Base-by-base conservation (phyloP, 2,888 invertebrate species). In the Apodemia duryi region DNA sequence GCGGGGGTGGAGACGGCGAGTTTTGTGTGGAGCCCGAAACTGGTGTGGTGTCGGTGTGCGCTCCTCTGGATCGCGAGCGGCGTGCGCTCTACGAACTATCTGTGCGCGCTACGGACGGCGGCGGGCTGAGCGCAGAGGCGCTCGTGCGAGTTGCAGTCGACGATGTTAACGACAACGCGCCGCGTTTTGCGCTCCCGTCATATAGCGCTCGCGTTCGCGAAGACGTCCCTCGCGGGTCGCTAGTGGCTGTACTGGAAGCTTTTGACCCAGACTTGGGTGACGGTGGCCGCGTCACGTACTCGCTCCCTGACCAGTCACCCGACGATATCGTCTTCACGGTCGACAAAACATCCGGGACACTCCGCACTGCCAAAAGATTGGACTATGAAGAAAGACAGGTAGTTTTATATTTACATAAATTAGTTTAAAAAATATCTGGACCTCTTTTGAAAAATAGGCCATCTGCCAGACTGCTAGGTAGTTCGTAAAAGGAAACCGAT, bases 101-200 rank as follows among this genome's bases (percentile, higher is more conserved):
- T 68, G 94, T 98, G 69, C 93, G 96, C 66, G 98, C 97, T 0
- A 95, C 94, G 10, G 97, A 98, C 85, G 95, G 95, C 74, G 95
- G 95, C 66, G 93, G 95, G 63, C 90, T 97, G 62, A 94, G 95
- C 71, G 95, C 98, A 0, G 97, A 97, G 74, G 97, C 97, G 2
- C 85, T 96, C 38, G 95, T 98, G 35, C 94, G 96, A 70, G 95
- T 98, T 61, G 93, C 94, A 46, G 95, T 98, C 6, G 96, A 97
- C 77, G 98, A 99, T 84, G 95, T 98, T 63, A 98, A 98, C 86
- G 98, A 97, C 85, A 97, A 96, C 81, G 93, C 96, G 2, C 98
- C 98, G 0, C 94, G 93, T 69, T 98, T 98, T 82, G 95, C 95
- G 43, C 92, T 97, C 62, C 85, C 94, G 38, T 94, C 94, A 70